A percentile compares a stretch with the other conserved stretches of the same genome.
Conservation (phyloP, 2,797 vertebrate genomes). For the Neosilurus hyrtlii region DNA sequence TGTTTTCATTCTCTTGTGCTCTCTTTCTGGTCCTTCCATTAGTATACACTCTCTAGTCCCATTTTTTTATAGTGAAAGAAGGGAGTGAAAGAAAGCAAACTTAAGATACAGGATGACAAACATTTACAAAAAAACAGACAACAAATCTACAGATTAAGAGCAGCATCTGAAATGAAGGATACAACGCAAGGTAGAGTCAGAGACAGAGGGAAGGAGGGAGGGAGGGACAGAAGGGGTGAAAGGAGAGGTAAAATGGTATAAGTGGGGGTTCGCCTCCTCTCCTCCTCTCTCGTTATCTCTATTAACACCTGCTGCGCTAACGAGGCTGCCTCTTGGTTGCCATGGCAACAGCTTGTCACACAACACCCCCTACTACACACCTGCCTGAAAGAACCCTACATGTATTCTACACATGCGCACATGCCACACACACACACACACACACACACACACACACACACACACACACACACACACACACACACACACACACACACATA, state of each 20-base stretch:
- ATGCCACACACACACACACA: slow-evolving; percentile 21
- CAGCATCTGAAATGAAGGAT: slow-evolving; percentile 14
- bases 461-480: slow-evolving; percentile 25
- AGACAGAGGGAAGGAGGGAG: slow-evolving; percentile 30
- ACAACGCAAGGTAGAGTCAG: slow-evolving; percentile 26
- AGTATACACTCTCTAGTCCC: slow-evolving; percentile 36
- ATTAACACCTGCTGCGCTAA: slow-evolving; percentile 82
- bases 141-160: slow-evolving; percentile 50
- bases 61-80: slow-evolving; percentile 2
- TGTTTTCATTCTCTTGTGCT: slow-evolving; percentile 28
- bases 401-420: slow-evolving; percentile 39
- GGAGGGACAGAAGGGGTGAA: slow-evolving; percentile 27
- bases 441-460: slow-evolving; percentile 31
- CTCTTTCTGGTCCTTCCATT: slow-evolving; percentile 30
- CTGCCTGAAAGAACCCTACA: slow-evolving; percentile 62
- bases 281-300: slow-evolving; percentile 73
- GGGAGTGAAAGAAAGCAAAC: slow-evolving; percentile 50
- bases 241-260: slow-evolving; percentile 61
- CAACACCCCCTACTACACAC: slow-evolving; percentile 54
- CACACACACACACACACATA: slow-evolving; percentile 36
- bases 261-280: slow-evolving; percentile 60
- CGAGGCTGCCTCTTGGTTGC: slow-evolving; percentile 71
- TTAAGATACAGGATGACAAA: slow-evolving; percentile 45
- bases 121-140: neutral
- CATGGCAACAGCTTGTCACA: slow-evolving; percentile 71